Evolutionary conservation across 2,797 vertebrate genomes (phyloP).

Genomic region (Coregonus ussuriensis): DNA sequence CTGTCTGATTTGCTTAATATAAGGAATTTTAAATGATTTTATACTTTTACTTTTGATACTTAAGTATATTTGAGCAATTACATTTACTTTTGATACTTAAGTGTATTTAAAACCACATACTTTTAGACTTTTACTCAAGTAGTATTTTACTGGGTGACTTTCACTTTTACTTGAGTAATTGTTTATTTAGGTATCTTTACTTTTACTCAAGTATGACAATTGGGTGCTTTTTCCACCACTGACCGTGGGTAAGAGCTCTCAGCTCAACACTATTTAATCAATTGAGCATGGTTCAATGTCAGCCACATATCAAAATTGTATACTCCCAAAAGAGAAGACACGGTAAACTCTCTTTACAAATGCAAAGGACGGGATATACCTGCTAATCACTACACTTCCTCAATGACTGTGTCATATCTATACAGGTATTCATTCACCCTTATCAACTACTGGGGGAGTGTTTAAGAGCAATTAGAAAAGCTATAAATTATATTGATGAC

Average conservation of each 20-base stretch:
- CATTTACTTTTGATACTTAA: too few relatives aligned
- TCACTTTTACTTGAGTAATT: too few relatives aligned
- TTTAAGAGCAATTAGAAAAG: neutral
- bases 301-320: neutral
- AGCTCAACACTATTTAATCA: neutral
- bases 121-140: too few relatives aligned
- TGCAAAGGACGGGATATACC: neutral
- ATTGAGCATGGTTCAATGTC: neutral
- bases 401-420: neutral
- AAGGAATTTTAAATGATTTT: too few relatives aligned
- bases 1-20: too few relatives aligned
- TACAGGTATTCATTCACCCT: neutral
- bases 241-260: neutral
- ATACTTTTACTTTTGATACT: too few relatives aligned
- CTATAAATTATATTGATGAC: neutral
- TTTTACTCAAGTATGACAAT: too few relatives aligned
- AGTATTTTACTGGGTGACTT: too few relatives aligned
- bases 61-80: too few relatives aligned
- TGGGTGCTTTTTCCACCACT: neutral
- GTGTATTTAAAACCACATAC: too few relatives aligned
- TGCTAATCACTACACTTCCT: neutral
- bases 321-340: neutral
- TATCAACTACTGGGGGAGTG: neutral
- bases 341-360: neutral
- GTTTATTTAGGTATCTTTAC: too few relatives aligned